Evolutionary conservation across 2,113 vertebrate genomes (phyloP).

Genomic region (Zootoca vivipara): DNA sequence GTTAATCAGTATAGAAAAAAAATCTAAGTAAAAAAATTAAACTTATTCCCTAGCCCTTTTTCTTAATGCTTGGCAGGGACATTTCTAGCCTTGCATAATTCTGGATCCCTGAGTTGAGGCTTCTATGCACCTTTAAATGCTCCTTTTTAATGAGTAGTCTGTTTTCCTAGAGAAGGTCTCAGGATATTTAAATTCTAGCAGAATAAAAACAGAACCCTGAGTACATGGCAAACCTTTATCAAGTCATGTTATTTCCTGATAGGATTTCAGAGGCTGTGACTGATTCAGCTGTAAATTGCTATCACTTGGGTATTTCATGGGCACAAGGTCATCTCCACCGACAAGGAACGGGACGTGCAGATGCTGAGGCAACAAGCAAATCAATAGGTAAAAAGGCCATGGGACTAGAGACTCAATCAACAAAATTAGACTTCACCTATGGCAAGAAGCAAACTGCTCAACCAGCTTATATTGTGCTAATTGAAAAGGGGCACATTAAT

Average conservation of each 20-base stretch:
- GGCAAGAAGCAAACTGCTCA: rapidly evolving
- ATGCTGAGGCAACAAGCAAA: not conserved
- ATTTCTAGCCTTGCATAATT: not conserved
- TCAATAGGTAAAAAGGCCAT: not conserved
- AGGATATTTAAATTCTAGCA: constrained; percentile 44
- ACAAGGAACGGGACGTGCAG: not conserved
- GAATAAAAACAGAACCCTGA: constrained; percentile 46
- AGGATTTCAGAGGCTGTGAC: rapidly evolving
- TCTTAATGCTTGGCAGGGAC: not conserved
- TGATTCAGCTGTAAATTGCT: not conserved
- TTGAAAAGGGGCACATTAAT: rapidly evolving
- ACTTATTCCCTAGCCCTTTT: not conserved
- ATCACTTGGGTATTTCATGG: not conserved
- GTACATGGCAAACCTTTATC: constrained; percentile 35
- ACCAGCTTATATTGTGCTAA: rapidly evolving
- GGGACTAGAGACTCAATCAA: constrained; percentile 20
- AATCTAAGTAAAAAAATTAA: too few relatives aligned
- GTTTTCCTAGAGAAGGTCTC: constrained; percentile 33
- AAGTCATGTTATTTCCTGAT: not conserved
- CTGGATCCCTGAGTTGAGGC: too few relatives aligned
- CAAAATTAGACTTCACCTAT: not conserved
- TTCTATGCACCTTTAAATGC: not conserved
- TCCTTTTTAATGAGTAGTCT: constrained; percentile 33
- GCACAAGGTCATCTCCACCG: not conserved
- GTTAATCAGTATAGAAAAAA: too few relatives aligned